Base-by-base conservation (phyloP, 1,140 invertebrate genomes). In the Phthorimaea operculella region DNA sequence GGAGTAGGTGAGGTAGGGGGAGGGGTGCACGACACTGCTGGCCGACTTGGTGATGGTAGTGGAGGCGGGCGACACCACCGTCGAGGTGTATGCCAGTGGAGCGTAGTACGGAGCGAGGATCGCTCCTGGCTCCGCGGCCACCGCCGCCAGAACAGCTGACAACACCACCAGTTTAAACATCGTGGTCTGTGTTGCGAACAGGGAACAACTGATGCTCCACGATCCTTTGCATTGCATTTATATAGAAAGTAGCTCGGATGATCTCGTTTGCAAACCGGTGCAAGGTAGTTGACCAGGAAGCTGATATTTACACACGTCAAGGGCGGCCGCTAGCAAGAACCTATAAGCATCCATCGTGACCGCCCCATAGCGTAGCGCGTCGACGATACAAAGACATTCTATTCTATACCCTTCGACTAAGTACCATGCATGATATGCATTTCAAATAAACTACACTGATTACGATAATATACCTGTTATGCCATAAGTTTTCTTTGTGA, bases 101-200 rank as follows among this genome's bases (percentile, higher is more conserved):
- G 64, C 60, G 33, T 60, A 63, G 33, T 68, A 21, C 21, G 66
- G 71, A 55, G 69, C 36, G 21, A 68, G 51, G 4, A 71, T 8
- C 4, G 48, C 53, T 16, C 60, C 63, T 4, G 79, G 82, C 56
- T 81, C 68, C 53, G 86, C 87, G 45, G 68, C 69, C 44, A 76
- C 86, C 61, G 76, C 70, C 49, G 87, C 87, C 66, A 88, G 58
- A 62, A 87, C 66, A 70, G 83, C 81, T 62, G 76, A 87, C 86
- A 89, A 87, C 82, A 89, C 87, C 85, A 89, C 87, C 84, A 87
- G 74, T 73, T 87, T 87, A 76, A 80, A 87, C 87, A 88, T 88
- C 63, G 77, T 87, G 71, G 81, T 86, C 73, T 84, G 75, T 76
- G 76, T 79, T 80, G 72, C 64, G 64, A 55, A 42, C 63, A 60